Base-by-base conservation (phyloP, 1,140 invertebrate species). In the Elysia chlorotica region DNA sequence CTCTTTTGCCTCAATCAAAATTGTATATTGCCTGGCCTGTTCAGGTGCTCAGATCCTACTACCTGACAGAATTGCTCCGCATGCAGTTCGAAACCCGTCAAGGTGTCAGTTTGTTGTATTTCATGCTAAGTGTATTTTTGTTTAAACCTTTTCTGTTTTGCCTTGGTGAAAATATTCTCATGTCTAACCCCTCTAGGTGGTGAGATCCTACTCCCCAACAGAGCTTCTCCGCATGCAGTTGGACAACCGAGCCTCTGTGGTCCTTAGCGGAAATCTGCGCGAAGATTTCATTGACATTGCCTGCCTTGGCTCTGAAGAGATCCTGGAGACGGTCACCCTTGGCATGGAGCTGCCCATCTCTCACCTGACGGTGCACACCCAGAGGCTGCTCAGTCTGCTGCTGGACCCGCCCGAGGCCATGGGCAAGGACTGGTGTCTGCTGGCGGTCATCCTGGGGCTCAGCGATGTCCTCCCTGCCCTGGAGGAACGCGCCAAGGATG, bases 391-490 rank as follows among this genome's bases (percentile, higher is more conserved):
- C 21, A 91, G 91, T 66, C 86, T 90, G 30, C 85, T 93, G 66
- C 86, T 96, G 19, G 94, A 96, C 87, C 92, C 93, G 0, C 90
- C 92, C 6, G 93, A 95, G 83, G 89, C 91, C 2, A 91, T 94
- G 81, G 94, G 94, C 17, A 88, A 92, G 75, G 94, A 95, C 83
- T 95, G 94, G 94, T 94, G 93, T 83, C 88, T 95, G 68, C 84
- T 95, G 35, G 93, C 93, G 3, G 91, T 95, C 0, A 89, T 91
- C 73, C 85, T 95, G 35, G 93, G 93, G 30, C 86, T 93, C 65
- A 83, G 89, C 31, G 89, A 91, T 59, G 84, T 88, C 62, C 75
- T 92, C 21, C 90, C 90, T 17, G 82, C 85, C 28, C 71, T 91
- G 78, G 31, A 82, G 78, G 14, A 80, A 83, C 54, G 81, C 84